These are phyloP conservation scores for Hemicordylus capensis DNA, from an alignment of 2,113 vertebrate genomes.

Conservation along the genomic window DNA sequence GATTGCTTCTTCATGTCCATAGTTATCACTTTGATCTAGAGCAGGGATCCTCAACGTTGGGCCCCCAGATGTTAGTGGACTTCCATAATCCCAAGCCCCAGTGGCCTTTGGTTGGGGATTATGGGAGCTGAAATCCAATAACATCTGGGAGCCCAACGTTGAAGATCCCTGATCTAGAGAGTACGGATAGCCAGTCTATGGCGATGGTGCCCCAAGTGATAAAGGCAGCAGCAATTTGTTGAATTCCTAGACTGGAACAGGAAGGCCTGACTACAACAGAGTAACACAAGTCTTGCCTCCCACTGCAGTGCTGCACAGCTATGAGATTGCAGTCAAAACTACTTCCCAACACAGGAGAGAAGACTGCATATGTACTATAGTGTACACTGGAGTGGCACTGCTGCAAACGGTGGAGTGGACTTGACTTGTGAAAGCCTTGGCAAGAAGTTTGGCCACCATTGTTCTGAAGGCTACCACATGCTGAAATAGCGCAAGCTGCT, in stretches of 20 bases:
- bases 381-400: background rate
- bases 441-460: background rate
- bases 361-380: background rate
- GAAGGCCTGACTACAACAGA: background rate
- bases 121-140: no score
- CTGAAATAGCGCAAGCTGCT: no score
- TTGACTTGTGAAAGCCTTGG: background rate
- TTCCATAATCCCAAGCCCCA: no score
- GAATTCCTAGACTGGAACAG: background rate
- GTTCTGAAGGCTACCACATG: background rate
- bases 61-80: no score
- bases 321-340: background rate
- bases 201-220: background rate
- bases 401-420: background rate
- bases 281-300: background rate
- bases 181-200: background rate
- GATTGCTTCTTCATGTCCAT: background rate
- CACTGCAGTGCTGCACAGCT: background rate
- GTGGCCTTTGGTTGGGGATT: no score
- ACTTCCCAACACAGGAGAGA: no score
- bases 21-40: background rate
- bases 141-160: no score
- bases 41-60: no score
- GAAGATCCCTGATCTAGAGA: background rate
- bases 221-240: background rate